phyloP scores from a whole-genome alignment of 2,888 invertebrate genomes.

The Lissonota sp. region DNA sequence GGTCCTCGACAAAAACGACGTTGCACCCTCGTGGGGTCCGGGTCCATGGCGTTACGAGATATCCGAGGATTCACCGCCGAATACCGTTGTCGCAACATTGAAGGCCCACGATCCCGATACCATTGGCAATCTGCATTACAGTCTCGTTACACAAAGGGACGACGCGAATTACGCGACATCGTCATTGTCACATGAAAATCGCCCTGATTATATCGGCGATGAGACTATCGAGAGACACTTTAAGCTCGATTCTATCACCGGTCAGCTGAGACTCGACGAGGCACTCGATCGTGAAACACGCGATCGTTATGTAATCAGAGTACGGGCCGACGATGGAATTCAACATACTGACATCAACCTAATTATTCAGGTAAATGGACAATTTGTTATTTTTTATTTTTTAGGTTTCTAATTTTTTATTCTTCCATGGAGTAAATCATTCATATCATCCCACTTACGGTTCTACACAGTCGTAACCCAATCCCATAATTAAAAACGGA shows the following conservation, averaged over 20 bases:
- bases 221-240: constrained; percentile 86
- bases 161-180: not conserved
- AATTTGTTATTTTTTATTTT: constrained; percentile 6
- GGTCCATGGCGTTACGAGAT: constrained; percentile 90
- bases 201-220: constrained; percentile 46
- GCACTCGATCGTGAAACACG: constrained; percentile 93
- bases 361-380: constrained; percentile 89
- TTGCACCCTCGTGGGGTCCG: constrained; percentile 94
- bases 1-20: constrained; percentile 96
- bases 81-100: constrained; percentile 91
- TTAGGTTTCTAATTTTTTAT: not conserved
- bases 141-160: constrained; percentile 85
- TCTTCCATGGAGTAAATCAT: too few species aligned
- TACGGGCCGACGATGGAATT: constrained; percentile 95
- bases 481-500: too few species aligned
- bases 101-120: constrained; percentile 94
- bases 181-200: constrained; percentile 33
- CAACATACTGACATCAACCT: constrained; percentile 93
- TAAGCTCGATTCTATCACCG: constrained; percentile 89
- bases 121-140: constrained; percentile 91
- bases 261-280: constrained; percentile 90
- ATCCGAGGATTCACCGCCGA: constrained; percentile 94
- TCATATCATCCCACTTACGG: too few species aligned
- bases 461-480: too few species aligned
- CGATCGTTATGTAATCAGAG: constrained; percentile 90